Evolutionary conservation across 2,797 vertebrate species (phyloP), one percentile per base, ranked within the genome.

Genomic region (Choloepus didactylus): DNA sequence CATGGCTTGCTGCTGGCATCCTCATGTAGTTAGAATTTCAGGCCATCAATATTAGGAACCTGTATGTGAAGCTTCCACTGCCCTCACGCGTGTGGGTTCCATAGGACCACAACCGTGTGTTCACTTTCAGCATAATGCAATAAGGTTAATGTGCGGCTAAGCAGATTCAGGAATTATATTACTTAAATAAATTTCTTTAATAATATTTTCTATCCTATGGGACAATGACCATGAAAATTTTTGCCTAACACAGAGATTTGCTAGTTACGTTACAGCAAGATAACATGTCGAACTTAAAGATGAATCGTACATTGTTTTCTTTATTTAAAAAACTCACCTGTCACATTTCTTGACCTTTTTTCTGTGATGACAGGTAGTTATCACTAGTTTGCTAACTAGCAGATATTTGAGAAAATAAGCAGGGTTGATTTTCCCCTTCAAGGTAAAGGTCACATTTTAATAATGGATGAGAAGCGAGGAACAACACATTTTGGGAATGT

Each of bases 361-460:
- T 19, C 54, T 62, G 27, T 15, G 27, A 85, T 93, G 89, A 77
- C 73, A 95, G 83, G 56, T 59, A 94, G 51, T 70, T 83, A 51
- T 75, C n/a, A 60, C 38, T 38, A 83, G 41, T 85, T 15, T 62
- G 4, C 25, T 76, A 67, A 35, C 66, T 70, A 49, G 51, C 23
- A 95, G n/a, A 76, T 84, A 94, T 62, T 73, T 95, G 38, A 87
- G 82, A 82, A 82, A 66, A 87, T 86, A 70, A 70, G 60, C 75
- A 94, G 41, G 59, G 23, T 91, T 93, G 64, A 91, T 94, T 87
- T 83, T 38, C 23, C 69, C 67, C 87, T 85, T 94, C 38, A 79
- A 94, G 75, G 49, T 93, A 94, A 97, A 97, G 94, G 87, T 85
- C 93, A 96, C 25, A 76, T 97, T 97, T 95, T 95, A 93, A 96